phyloP scores from a whole-genome alignment of 1,140 invertebrate species.

The Micrasema minimum region DNA sequence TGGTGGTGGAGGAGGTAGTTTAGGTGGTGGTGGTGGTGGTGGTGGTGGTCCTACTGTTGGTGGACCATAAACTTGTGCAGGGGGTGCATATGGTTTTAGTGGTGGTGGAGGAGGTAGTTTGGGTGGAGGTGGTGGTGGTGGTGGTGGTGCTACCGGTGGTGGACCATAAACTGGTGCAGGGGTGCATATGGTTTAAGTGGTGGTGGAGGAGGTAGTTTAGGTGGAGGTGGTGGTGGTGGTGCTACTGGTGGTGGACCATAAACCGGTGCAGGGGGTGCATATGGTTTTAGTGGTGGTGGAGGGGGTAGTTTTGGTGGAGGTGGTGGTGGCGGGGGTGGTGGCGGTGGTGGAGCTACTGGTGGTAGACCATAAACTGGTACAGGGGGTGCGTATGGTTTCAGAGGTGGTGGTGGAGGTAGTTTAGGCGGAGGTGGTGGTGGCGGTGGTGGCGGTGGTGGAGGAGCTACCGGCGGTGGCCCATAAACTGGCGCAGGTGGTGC shows the following conservation, averaged over 20 bases:
- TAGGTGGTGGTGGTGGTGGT: constrained; percentile 15
- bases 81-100: constrained; percentile 10
- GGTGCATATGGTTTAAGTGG: constrained; percentile 14
- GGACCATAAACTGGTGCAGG: constrained; percentile 2
- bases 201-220: not conserved
- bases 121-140: constrained; percentile 6
- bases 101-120: constrained; percentile 37
- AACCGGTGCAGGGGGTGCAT: constrained; percentile 45
- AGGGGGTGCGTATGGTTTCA: constrained; percentile 24
- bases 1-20: constrained; percentile 1
- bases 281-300: constrained; percentile 6
- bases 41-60: constrained; percentile 36
- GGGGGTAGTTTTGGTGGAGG: constrained; percentile 31
- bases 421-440: not conserved
- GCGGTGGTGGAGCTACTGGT: constrained; percentile 28
- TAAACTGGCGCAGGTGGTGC: constrained; percentile 49
- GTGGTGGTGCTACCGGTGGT: not conserved
- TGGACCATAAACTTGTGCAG: constrained; percentile 14
- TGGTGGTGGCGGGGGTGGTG: constrained; percentile 27
- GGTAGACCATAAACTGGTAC: constrained; percentile 31
- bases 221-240: constrained; percentile 18
- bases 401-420: constrained; percentile 34
- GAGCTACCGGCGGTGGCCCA: constrained; percentile 40
- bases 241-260: constrained; percentile 48
- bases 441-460: constrained; percentile 30